Evolutionary conservation across 2,113 vertebrate species (phyloP), one percentile per base, ranked within the genome.

Genomic region (Chionodraco myersi): DNA sequence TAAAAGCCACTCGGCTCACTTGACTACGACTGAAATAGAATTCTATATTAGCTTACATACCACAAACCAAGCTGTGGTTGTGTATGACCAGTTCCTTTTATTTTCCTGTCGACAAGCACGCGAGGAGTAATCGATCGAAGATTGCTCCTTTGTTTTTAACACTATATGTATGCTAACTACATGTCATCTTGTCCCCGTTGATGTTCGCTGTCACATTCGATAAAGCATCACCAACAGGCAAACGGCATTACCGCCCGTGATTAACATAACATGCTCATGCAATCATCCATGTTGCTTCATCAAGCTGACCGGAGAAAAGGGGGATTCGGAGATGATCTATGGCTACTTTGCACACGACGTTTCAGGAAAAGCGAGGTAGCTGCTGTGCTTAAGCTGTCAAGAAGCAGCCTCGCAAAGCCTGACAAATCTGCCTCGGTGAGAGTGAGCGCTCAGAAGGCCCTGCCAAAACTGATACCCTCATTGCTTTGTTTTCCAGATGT

Each of bases 401-500:
- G 65, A 78, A 90, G 81, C 82, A 75, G 86, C 72, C 80, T 73
- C 68, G 34, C 86, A 82, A 85, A 89, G 85, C 87, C 86, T 91
- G 91, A 93, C 89, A 87, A 91, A 91, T 90, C 87, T 91, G 86
- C 86, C 83, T 90, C 76, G 4, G 36, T 54, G 70, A 86, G 87
- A 85, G 76, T 62, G 83, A 83, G 71, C 36, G 65, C 80, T 88
- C 81, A 75, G 68, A 75, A 75, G 83, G 74, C 56, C 41, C 83
- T 89, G 86, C 88, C 91, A 89, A 80, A 88, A 90, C 89, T 77
- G 79, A 84, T 82, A 81, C 83, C 75, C 81, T 87, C 84, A 82
- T 72, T 74, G 82, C 78, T 85, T 89, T 82, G 74, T 87, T 91
- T 85, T 80, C 73, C 86, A 60, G 85, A 91, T 87, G 89, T 90